These are phyloP conservation scores for Drosophila carrolli DNA, from an alignment of 1,140 invertebrate species.

Conservation along the genomic window DNA sequence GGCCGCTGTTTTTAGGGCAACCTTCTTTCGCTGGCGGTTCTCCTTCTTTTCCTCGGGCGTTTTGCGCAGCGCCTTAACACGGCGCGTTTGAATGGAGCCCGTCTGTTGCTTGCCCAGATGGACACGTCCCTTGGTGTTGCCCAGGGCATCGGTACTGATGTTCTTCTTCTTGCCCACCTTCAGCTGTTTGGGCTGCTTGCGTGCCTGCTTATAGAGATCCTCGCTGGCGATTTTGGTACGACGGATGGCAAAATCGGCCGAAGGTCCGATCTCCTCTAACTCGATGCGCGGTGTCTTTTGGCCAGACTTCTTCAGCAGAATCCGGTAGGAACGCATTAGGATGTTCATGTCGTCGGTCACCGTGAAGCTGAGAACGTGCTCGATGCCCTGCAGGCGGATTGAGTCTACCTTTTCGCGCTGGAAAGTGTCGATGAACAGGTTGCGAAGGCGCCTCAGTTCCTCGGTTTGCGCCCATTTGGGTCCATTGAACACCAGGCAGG, in stretches of 20 bases:
- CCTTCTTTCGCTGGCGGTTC: constrained; percentile 86
- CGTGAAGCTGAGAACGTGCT: constrained; percentile 96
- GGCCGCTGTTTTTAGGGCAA: constrained; percentile 68
- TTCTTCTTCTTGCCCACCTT: constrained; percentile 96
- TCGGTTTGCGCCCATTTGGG: constrained; percentile 93
- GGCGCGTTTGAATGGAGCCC: constrained; percentile 94
- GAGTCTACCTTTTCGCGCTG: constrained; percentile 92
- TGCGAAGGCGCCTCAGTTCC: constrained; percentile 93
- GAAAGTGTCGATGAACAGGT: constrained; percentile 97
- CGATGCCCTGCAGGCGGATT: constrained; percentile 95
- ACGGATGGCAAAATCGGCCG: constrained; percentile 94
- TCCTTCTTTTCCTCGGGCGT: constrained; percentile 89
- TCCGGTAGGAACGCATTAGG: constrained; percentile 94
- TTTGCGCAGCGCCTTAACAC: constrained; percentile 96
- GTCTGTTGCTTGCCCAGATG: constrained; percentile 97
- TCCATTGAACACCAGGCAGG: constrained; percentile 97
- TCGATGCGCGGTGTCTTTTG: constrained; percentile 94
- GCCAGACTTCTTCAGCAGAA: constrained; percentile 96
- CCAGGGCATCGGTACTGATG: constrained; percentile 93
- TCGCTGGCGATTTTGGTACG: constrained; percentile 95
- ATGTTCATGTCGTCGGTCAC: constrained; percentile 91
- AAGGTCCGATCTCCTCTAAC: constrained; percentile 93
- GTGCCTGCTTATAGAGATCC: constrained; percentile 95
- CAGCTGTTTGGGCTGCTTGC: constrained; percentile 92
- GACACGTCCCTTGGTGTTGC: constrained; percentile 95